Base-by-base conservation (phyloP, 2,888 invertebrate species). In the Mimas tiliae region DNA sequence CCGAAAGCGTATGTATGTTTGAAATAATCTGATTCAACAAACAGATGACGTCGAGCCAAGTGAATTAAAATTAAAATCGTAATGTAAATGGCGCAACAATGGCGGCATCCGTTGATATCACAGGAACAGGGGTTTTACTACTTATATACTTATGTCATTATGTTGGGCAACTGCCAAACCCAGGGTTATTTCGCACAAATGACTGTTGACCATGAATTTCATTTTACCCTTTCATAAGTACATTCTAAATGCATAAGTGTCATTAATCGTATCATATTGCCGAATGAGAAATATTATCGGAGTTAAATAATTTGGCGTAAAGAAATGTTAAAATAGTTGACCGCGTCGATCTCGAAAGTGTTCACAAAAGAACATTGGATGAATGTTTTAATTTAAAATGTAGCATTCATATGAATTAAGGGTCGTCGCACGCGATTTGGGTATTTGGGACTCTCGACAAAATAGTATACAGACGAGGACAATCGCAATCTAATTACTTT, bases 351-450 rank as follows among this genome's bases (percentile, higher is more conserved):
- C 58, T 42, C 58, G 19, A 58, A 52, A 42, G 19, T 12, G 19
- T 19, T 58, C 38, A 42, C 38, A 38, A 42, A 58, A 58, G 6
- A 58, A 42, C 19, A 38, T 55, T 55, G 34, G 38, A 16, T 19
- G 58, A 38, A 58, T 12, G 42, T 58, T 58, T 58, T 58, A 58
- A 58, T 38, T 58, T 16, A 42, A 42, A 58, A 42, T 58, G 19
- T 58, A 58, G 42, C 58, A 42, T 58, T 58, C 42, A 58, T 58
- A 58, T 8, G 58, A 58, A 68, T 50, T 67, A 65, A 65, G 53
- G 62, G 62, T 55, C 33, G 66, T 64, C 68, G 70, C 74, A 73
- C 71, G 70, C 70, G 68, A 68, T 65, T 21, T 68, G 66, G 68
- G 21, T 70, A 68, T 72, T 66, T 71, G 58, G 68, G 53, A 65